These are phyloP conservation scores for Oeneis ivallda DNA, from an alignment of 2,888 invertebrate species.

Conservation along the genomic window DNA sequence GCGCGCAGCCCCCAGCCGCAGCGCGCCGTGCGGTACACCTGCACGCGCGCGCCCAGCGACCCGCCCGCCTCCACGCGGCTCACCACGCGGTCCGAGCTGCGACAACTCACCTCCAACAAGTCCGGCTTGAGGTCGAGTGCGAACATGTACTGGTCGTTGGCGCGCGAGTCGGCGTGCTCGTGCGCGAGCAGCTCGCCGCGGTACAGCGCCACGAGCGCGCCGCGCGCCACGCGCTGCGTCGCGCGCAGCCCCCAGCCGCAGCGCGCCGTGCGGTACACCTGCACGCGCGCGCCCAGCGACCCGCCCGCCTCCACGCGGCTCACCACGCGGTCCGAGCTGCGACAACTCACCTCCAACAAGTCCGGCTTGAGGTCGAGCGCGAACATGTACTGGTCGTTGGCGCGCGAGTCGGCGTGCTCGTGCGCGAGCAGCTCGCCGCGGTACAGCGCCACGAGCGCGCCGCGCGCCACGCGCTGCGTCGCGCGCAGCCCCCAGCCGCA, in stretches of 20 bases:
- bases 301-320: conserved; percentile 82
- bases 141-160: conserved; percentile 95
- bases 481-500: conserved; percentile 93
- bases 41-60: conserved; percentile 52
- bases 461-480: conserved; percentile 85
- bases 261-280: conserved; percentile 56
- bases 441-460: conserved; percentile 92
- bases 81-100: conserved; percentile 92
- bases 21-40: conserved; percentile 56
- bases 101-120: too few species aligned
- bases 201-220: conserved; percentile 92
- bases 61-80: conserved; percentile 82
- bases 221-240: conserved; percentile 85
- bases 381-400: conserved; percentile 95
- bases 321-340: conserved; percentile 92
- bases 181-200: conserved; percentile 94
- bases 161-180: conserved; percentile 90
- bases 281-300: conserved; percentile 52
- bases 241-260: conserved; percentile 93
- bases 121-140: conserved; percentile 88
- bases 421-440: conserved; percentile 94
- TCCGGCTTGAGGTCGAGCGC: conserved; percentile 88
- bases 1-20: conserved; percentile 93
- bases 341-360: too few species aligned
- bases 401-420: conserved; percentile 90